Conservation (phyloP, 2,113 vertebrate genomes). For the Rhabdomys dilectus region DNA sequence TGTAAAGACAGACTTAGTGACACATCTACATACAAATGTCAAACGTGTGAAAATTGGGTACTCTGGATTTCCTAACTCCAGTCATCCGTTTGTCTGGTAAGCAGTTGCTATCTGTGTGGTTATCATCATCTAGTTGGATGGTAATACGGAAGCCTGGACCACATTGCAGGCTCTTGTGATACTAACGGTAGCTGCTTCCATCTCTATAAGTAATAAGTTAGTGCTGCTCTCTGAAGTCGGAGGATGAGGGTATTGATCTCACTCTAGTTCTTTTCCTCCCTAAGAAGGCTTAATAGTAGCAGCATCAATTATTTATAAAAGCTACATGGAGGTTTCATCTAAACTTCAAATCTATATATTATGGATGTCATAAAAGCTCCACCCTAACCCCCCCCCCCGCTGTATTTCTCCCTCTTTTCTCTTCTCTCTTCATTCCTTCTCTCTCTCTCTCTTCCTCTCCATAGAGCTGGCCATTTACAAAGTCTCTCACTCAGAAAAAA, state of each 20-base stretch:
- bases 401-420: background rate
- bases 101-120: background rate
- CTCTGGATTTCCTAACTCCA: background rate
- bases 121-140: background rate
- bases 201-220: background rate
- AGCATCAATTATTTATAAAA: constrained; percentile 10
- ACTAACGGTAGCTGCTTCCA: background rate
- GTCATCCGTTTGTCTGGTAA: background rate
- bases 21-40: background rate
- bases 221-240: background rate
- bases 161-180: background rate
- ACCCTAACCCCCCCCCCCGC: background rate
- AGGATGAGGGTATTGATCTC: background rate
- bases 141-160: background rate
- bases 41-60: background rate
- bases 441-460: background rate
- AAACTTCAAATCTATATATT: background rate
- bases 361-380: background rate
- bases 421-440: background rate
- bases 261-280: background rate
- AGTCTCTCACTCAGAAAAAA: constrained; percentile 6
- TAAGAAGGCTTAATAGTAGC: background rate
- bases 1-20: background rate
- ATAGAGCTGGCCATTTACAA: background rate
- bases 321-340: background rate